Evolutionary conservation across 2,113 vertebrate species (phyloP).

Genomic region (Hippocampus comes): DNA sequence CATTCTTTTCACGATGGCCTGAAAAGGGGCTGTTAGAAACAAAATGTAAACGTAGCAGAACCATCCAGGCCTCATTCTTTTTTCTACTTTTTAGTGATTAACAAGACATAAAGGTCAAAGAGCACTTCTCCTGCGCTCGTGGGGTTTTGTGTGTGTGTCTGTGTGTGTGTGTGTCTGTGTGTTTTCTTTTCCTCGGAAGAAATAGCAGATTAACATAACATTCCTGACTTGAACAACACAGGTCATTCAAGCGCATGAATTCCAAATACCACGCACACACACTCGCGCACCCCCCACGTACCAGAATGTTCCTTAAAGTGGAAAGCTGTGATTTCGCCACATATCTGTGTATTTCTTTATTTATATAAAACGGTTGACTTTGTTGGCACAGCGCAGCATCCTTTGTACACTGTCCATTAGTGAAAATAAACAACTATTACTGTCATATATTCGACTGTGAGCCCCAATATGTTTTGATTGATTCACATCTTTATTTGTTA

Average conservation of each 20-base stretch:
- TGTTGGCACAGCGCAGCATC: conserved; percentile 49
- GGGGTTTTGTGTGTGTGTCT: background rate
- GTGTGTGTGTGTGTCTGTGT: conserved; percentile 2
- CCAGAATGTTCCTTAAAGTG: conserved; percentile 13
- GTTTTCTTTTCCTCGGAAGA: conserved; percentile 19
- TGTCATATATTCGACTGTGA: conserved; percentile 7
- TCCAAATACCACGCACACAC: background rate
- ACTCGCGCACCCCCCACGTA: background rate
- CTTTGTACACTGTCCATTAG: conserved; percentile 58
- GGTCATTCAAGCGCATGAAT: conserved; percentile 9
- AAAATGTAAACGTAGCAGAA: background rate
- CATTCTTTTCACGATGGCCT: too few relatives aligned
- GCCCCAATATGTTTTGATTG: background rate
- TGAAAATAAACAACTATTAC: conserved; percentile 51
- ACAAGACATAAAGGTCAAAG: conserved; percentile 2
- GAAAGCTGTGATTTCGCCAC: conserved; percentile 25
- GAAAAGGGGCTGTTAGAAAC: background rate
- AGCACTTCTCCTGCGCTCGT: conserved; percentile 5
- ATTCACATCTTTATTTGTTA: background rate
- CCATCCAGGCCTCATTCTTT: conserved; percentile 18
- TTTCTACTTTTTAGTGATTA: conserved; percentile 35
- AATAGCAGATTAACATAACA: conserved; percentile 11
- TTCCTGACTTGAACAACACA: conserved; percentile 6
- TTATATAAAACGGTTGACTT: conserved; percentile 58
- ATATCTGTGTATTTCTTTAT: conserved; percentile 58